A percentile compares a stretch with the other conserved stretches of the same genome.
Evolutionary conservation across 2,888 invertebrate species (phyloP).

Genomic region (Disparrhopalites patrizii): DNA sequence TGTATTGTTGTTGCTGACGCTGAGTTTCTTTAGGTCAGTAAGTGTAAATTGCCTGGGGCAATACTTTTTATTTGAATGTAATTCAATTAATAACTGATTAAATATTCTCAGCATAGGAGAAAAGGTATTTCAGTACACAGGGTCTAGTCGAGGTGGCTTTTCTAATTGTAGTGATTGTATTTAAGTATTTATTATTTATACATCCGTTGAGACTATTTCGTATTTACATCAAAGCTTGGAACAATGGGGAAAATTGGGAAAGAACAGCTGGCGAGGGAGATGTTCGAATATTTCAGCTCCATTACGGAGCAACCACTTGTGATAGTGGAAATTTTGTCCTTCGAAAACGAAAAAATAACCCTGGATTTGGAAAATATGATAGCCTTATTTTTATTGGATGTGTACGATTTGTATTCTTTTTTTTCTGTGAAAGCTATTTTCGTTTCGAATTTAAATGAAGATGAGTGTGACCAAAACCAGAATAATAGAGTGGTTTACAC

Average conservation of each 20-base stretch:
- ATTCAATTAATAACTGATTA: too few species aligned
- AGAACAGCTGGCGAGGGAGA: conserved; percentile 10
- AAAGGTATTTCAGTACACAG: too few species aligned
- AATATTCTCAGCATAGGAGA: too few species aligned
- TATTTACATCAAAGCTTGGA: neutral
- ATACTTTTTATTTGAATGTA: too few species aligned
- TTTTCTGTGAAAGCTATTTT: conserved; percentile 6
- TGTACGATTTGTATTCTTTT: conserved; percentile 6
- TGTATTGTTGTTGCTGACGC: too few species aligned
- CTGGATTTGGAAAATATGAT: conserved; percentile 21
- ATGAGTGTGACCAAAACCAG: neutral
- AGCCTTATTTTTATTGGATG: conserved; percentile 20
- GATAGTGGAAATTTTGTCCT: neutral
- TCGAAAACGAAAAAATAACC: neutral
- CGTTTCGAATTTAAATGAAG: neutral
- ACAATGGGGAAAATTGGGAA: conserved; percentile 22
- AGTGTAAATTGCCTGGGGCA: too few species aligned
- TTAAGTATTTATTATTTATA: too few species aligned
- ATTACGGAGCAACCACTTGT: conserved; percentile 24
- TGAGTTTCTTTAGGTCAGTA: too few species aligned
- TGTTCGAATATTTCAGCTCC: conserved; percentile 10
- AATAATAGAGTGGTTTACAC: conserved; percentile 15
- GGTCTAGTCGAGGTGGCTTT: too few species aligned
- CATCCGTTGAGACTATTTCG: too few species aligned
- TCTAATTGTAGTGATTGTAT: too few species aligned